Percentiles rank a stretch among this genome's conserved stretches.
phyloP scores from a whole-genome alignment of 2,888 invertebrate genomes.

The Lydus trimaculatus region DNA sequence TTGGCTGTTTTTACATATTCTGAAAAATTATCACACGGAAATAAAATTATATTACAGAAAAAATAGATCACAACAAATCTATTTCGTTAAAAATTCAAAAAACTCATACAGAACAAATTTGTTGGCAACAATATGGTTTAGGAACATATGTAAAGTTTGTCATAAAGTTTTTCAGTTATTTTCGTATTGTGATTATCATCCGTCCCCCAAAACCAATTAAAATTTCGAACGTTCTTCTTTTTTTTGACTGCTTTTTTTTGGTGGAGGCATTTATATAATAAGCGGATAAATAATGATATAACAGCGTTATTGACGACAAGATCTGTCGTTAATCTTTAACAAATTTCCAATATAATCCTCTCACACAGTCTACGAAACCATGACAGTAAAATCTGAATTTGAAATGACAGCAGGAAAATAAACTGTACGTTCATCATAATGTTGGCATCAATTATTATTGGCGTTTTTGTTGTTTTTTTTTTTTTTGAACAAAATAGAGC shows the following conservation, averaged over 20 bases:
- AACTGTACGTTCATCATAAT: neutral
- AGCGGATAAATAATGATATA: neutral
- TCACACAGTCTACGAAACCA: neutral
- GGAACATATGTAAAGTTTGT: neutral
- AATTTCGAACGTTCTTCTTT: neutral
- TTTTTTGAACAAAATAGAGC: neutral
- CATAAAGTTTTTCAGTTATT: neutral
- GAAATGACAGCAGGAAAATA: conserved; percentile 3
- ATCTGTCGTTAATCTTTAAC: neutral
- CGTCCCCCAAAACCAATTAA: neutral
- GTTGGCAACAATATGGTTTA: neutral
- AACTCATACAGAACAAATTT: neutral
- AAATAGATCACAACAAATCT: neutral
- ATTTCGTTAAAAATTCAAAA: neutral
- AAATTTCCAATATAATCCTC: neutral
- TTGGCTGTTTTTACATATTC: too few species aligned
- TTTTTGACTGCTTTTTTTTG: neutral
- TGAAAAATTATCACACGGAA: neutral
- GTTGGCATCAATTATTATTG: neutral
- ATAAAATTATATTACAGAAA: neutral
- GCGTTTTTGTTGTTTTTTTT: neutral
- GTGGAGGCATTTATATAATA: neutral
- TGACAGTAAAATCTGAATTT: neutral
- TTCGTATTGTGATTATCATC: neutral
- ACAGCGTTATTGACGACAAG: neutral